Evolutionary conservation across 2,888 invertebrate genomes (phyloP).

Genomic region (Lasioglossum marginatum): DNA sequence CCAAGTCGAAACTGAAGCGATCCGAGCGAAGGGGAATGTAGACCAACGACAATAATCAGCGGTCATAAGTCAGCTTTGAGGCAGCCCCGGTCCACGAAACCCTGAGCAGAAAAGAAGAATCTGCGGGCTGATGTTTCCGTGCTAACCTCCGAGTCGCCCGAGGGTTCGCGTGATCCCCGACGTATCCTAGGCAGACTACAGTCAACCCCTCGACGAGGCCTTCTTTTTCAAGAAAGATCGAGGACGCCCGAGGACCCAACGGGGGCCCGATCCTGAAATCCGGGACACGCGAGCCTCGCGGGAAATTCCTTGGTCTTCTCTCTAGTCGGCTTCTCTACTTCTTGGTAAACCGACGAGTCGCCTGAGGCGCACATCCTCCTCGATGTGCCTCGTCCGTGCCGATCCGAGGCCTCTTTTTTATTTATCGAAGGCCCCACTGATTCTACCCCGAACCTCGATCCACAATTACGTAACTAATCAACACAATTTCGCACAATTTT

Average conservation of each 20-base stretch:
- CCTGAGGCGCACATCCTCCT: slow-evolving; percentile 55
- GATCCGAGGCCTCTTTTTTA: slow-evolving; percentile 59
- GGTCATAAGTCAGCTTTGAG: slow-evolving; percentile 58
- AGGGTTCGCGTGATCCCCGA: slow-evolving; percentile 79
- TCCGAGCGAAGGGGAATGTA: slow-evolving; percentile 22
- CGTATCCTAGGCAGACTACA: slow-evolving; percentile 74
- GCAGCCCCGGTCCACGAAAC: slow-evolving; percentile 32
- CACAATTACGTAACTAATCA: slow-evolving; percentile 27
- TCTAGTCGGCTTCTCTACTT: slow-evolving; percentile 73
- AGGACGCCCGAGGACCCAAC: slow-evolving; percentile 74
- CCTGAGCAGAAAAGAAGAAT: slow-evolving; percentile 48
- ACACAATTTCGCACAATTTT: neutral
- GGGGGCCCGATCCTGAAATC: slow-evolving; percentile 76
- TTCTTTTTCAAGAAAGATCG: slow-evolving; percentile 71
- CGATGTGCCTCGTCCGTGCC: slow-evolving; percentile 28
- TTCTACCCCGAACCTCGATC: slow-evolving; percentile 19
- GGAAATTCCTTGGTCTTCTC: slow-evolving; percentile 80
- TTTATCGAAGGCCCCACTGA: slow-evolving; percentile 55
- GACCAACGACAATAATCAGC: slow-evolving; percentile 54
- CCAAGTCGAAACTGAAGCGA: neutral
- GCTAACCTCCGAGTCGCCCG: slow-evolving; percentile 65
- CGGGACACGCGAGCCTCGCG: slow-evolving; percentile 84
- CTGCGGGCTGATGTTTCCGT: slow-evolving; percentile 70
- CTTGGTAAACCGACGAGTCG: slow-evolving; percentile 72
- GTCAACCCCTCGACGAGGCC: slow-evolving; percentile 76